Conservation (phyloP, 2,797 vertebrate genomes). For the Pseudochaenichthys georgianus region DNA sequence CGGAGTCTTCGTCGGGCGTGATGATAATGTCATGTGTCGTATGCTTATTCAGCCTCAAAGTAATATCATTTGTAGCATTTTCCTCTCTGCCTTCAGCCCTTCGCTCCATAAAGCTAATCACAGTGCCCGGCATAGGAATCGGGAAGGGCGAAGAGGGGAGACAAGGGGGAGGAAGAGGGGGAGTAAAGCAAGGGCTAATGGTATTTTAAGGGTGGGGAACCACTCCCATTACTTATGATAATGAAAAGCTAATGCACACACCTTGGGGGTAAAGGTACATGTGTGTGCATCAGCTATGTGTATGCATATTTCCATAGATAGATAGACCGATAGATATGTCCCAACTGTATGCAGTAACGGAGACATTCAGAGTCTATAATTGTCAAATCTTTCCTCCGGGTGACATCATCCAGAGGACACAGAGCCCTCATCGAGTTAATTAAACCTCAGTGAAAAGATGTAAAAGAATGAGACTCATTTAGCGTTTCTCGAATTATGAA, state of each 20-base stretch:
- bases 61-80: conserved; percentile 79
- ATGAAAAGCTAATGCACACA: conserved; percentile 78
- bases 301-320: conserved; percentile 3
- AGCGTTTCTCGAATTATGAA: conserved; percentile 60
- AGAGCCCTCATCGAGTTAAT: conserved; percentile 71
- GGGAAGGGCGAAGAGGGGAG: conserved; percentile 73
- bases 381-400: conserved; percentile 58
- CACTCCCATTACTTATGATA: conserved; percentile 82
- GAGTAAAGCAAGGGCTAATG: conserved; percentile 68
- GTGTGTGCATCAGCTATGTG: conserved; percentile 4
- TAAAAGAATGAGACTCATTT: conserved; percentile 46
- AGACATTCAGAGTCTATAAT: conserved; percentile 34
- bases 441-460: conserved; percentile 63
- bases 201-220: conserved; percentile 79
- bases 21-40: conserved; percentile 75
- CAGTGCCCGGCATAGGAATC: conserved; percentile 60
- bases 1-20: conserved; percentile 34
- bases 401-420: conserved; percentile 67
- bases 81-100: conserved; percentile 57
- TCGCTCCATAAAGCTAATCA: conserved; percentile 82
- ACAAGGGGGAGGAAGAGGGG: conserved; percentile 26
- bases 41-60: conserved; percentile 76
- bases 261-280: conserved; percentile 45
- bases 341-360: conserved; percentile 21
- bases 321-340: not conserved